Evolutionary conservation across 2,888 invertebrate genomes (phyloP).

Genomic region (Metellina segmentata): DNA sequence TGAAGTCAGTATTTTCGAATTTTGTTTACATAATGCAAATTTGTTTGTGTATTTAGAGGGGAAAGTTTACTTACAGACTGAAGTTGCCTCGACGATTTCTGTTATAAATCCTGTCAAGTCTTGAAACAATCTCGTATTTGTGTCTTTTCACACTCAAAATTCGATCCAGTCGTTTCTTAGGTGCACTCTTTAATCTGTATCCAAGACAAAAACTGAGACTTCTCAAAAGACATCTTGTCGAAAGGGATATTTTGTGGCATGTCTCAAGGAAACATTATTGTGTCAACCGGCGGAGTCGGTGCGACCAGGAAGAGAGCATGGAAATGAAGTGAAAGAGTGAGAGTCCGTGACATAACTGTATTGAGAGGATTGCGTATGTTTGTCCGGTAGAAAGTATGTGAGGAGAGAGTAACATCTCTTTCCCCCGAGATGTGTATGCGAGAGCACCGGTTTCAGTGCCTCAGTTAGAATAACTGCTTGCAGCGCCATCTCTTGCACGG

Average conservation of each 20-base stretch:
- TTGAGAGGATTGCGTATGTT: slow-evolving; percentile 32
- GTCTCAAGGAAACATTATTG: no score
- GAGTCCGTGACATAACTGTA: slow-evolving; percentile 14
- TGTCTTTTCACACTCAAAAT: no score
- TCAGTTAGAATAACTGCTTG: slow-evolving; percentile 13
- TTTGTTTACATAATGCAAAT: no score
- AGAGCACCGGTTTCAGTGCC: slow-evolving; percentile 50
- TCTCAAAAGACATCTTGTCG: not conserved
- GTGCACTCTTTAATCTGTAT: not conserved
- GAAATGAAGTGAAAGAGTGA: not conserved
- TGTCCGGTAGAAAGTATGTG: slow-evolving; percentile 56
- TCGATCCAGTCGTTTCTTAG: not conserved
- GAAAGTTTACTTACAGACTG: no score
- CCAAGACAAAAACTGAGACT: not conserved
- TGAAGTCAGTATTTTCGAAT: no score
- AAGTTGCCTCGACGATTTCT: no score
- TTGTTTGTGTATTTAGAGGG: no score
- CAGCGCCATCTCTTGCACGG: slow-evolving; percentile 54
- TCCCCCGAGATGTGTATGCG: slow-evolving; percentile 1
- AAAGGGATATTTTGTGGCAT: no score
- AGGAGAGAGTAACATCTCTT: slow-evolving; percentile 44
- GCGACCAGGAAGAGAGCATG: not conserved
- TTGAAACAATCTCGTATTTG: no score
- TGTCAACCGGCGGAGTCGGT: not conserved
- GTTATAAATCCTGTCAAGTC: no score